Base-by-base conservation (phyloP, 2,113 vertebrate species). In the Carassius carassius region DNA sequence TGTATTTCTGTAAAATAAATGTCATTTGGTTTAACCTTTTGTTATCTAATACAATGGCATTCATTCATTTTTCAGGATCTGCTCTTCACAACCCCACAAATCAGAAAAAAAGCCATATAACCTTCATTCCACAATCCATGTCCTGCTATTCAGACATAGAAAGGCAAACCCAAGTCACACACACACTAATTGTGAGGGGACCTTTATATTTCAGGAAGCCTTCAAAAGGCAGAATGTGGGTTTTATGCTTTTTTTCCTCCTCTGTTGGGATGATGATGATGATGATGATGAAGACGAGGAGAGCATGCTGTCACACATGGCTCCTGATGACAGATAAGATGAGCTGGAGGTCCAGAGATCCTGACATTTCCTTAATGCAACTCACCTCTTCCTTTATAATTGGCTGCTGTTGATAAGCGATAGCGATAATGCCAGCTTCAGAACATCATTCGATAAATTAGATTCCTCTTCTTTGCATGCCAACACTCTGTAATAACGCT, bases 291-390 rank as follows among this genome's bases (percentile, higher is more conserved):
- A 11, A 76, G 56, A 70, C 67, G 54, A 75, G 44, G 67, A 85
- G 84, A 89, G 78, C 78, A 2, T 63, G 60, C 78, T 32, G 75
- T 87, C 81, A 56, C 49, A 32, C 58, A 21, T 82, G 78, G 78
- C 54, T 83, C 69, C 70, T 74, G 56, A 62, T 85, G 85, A 84
- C 83, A 88, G 91, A 89, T 92, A 94, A 93, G 90, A 90, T 80
- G 81, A 29, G 81, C 62, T 86, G 72, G 87, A 91, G 92, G 92
- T 94, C 91, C 90, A 67, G 90, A 93, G 93, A 91, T 94, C 91
- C 92, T 94, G 92, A 93, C 93, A 94, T 93, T 93, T 92, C 81
- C 87, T 90, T 91, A 88, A 92, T 91, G 87, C 90, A 62, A 92
- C 89, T 79, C 79, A 90, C 89, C 83, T 82, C 86, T 82, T 89